Conservation (phyloP, 2,888 invertebrate species). For the Cerceris rybyensis region DNA sequence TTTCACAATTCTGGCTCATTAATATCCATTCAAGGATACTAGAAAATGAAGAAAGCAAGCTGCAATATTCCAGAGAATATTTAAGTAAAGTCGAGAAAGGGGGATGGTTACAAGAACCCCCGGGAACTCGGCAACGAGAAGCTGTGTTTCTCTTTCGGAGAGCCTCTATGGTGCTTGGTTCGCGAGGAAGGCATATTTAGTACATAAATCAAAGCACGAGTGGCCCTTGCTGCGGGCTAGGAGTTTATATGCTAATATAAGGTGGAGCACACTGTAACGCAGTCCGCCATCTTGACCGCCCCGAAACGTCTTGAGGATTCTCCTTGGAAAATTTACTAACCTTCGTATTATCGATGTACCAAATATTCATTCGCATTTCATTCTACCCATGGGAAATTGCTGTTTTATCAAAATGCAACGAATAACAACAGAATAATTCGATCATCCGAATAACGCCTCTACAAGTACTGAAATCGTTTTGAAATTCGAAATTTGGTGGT, state of each 20-base stretch:
- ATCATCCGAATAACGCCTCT: not conserved
- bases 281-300: slow-evolving; percentile 75
- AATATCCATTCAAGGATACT: too few relatives aligned
- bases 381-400: not conserved
- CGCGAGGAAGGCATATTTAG: slow-evolving; percentile 79
- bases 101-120: slow-evolving; percentile 21
- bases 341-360: slow-evolving; percentile 28
- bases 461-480: too few relatives aligned
- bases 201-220: slow-evolving; percentile 80
- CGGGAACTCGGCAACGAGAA: slow-evolving; percentile 53
- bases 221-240: slow-evolving; percentile 76
- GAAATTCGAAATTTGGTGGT: too few relatives aligned
- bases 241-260: slow-evolving; percentile 80
- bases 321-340: slow-evolving; percentile 35
- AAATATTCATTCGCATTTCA: not conserved
- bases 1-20: too few relatives aligned
- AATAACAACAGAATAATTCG: not conserved
- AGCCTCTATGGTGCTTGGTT: slow-evolving; percentile 58
- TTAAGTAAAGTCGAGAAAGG: slow-evolving; percentile 32
- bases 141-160: slow-evolving; percentile 48
- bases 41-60: too few relatives aligned
- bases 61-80: not conserved
- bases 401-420: not conserved
- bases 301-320: slow-evolving; percentile 70
- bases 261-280: slow-evolving; percentile 75